These are phyloP conservation scores for Diabrotica balteata DNA, from an alignment of 2,888 invertebrate genomes.

Conservation along the genomic window DNA sequence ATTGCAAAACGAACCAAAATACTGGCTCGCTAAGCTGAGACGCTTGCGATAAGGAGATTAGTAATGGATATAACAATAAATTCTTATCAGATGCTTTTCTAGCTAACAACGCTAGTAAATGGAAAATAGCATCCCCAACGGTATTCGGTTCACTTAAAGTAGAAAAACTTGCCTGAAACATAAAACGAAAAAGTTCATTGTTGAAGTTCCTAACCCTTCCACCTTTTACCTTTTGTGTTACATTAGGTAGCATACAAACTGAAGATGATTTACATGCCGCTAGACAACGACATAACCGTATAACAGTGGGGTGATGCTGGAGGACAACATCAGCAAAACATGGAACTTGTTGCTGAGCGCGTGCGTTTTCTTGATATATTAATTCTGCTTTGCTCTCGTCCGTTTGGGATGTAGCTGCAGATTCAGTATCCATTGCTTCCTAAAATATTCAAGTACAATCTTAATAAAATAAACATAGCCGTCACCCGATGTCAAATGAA, in stretches of 20 bases:
- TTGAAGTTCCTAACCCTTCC: conserved; percentile 20
- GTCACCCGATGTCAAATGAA: too few species aligned
- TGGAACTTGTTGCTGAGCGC: conserved; percentile 60
- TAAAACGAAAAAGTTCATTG: conserved; percentile 19
- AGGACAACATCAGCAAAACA: conserved; percentile 79
- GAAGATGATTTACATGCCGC: conserved; percentile 78
- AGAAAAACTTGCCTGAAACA: conserved; percentile 46
- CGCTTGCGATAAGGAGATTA: conserved; percentile 68
- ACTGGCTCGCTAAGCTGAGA: conserved; percentile 83
- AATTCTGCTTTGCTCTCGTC: conserved; percentile 85
- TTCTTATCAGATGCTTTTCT: conserved; percentile 77
- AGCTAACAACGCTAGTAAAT: conserved; percentile 79
- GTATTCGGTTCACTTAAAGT: conserved; percentile 72
- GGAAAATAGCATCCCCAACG: conserved; percentile 87
- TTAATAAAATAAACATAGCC: conserved; percentile 8
- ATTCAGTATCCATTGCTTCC: conserved; percentile 60
- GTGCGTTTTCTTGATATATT: conserved; percentile 57
- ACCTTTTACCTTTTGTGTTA: conserved; percentile 52
- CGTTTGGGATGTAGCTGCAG: conserved; percentile 69
- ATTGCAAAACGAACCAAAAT: conserved; percentile 81
- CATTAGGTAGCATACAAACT: conserved; percentile 68
- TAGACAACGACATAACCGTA: conserved; percentile 80
- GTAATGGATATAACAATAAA: conserved; percentile 79
- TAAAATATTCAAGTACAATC: conserved; percentile 31
- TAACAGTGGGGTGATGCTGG: conserved; percentile 82